Evolutionary conservation across 2,797 vertebrate genomes (phyloP).

Genomic region (Rhinichthys osculus): DNA sequence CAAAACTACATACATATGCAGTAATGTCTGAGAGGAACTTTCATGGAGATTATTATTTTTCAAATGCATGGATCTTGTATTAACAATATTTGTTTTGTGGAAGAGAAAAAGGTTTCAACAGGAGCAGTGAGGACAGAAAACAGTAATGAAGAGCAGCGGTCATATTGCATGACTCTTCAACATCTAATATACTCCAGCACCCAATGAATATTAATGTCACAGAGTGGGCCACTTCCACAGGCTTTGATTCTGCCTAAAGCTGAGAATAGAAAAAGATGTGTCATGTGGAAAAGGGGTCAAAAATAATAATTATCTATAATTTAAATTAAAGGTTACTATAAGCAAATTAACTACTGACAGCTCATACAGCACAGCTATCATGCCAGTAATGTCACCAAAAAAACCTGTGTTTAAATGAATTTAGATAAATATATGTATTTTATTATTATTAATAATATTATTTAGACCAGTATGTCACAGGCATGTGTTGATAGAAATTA

Average conservation of each 20-base stretch:
- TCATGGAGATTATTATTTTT: neutral
- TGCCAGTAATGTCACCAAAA: neutral
- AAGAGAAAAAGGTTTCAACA: conserved; percentile 44
- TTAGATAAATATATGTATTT: neutral
- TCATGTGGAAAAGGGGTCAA: neutral
- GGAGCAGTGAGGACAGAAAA: conserved; percentile 57
- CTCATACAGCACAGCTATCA: neutral
- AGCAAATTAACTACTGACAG: neutral
- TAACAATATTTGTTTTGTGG: conserved; percentile 31
- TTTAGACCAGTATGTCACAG: neutral
- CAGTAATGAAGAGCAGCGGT: conserved; percentile 65
- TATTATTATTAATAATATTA: neutral
- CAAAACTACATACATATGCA: neutral
- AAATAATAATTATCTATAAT: conserved; percentile 14
- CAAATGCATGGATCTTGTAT: conserved; percentile 27
- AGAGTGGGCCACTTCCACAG: neutral
- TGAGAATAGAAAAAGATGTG: neutral
- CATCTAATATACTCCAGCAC: conserved; percentile 55
- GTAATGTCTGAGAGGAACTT: conserved; percentile 18
- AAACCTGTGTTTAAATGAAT: neutral
- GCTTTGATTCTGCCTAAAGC: conserved; percentile 23
- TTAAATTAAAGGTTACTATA: conserved; percentile 18
- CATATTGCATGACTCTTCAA: conserved; percentile 47
- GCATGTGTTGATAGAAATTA: no score
- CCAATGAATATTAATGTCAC: conserved; percentile 62